These are phyloP conservation scores for Botrylloides violaceus DNA, from an alignment of 23 tunicate species.

Conservation along the genomic window DNA sequence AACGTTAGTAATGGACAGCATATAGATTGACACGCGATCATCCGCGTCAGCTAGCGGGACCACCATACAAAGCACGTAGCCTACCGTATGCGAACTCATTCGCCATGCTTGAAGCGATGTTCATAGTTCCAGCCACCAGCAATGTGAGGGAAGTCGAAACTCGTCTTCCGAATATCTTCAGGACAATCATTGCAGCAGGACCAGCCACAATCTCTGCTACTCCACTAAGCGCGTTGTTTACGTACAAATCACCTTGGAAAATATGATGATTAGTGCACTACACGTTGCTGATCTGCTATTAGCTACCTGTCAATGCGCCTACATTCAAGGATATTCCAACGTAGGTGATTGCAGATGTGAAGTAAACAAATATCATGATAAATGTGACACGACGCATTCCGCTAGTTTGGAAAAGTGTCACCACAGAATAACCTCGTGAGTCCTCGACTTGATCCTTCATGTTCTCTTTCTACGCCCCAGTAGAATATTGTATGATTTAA, in stretches of 20 bases:
- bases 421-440: background rate
- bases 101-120: background rate
- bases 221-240: slow-evolving; percentile 78
- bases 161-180: background rate
- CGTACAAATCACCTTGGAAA: slow-evolving; percentile 49
- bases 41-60: too few relatives aligned
- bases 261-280: background rate
- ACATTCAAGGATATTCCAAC: slow-evolving; percentile 77
- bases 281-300: background rate
- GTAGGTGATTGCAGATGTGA: slow-evolving; percentile 67
- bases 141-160: background rate
- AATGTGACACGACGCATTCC: background rate
- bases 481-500: background rate
- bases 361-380: background rate
- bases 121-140: background rate
- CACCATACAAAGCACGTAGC: too few relatives aligned
- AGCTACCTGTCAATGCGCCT: slow-evolving; percentile 66
- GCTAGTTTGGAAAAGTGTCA: background rate
- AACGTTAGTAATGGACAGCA: too few relatives aligned
- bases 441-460: slow-evolving; percentile 1
- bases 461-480: background rate
- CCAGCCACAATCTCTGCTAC: slow-evolving; percentile 70
- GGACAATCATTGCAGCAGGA: slow-evolving; percentile 32
- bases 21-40: too few relatives aligned
- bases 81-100: background rate